These are phyloP conservation scores for Agrenia bidenticulata DNA, from an alignment of 2,888 invertebrate species.

Conservation along the genomic window DNA sequence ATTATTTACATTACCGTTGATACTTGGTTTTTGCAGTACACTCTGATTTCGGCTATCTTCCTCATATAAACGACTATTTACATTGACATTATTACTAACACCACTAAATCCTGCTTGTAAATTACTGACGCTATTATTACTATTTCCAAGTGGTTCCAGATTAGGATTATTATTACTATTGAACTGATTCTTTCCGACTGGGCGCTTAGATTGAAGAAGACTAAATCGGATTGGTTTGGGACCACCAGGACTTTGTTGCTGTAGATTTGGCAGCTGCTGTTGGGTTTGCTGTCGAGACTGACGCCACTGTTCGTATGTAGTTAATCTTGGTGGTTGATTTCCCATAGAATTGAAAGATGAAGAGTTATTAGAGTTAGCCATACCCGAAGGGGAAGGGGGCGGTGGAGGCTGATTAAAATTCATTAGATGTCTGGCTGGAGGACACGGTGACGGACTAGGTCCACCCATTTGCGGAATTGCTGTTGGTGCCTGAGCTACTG, in stretches of 20 bases:
- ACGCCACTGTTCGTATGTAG: slow-evolving; percentile 25
- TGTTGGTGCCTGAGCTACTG: slow-evolving; percentile 40
- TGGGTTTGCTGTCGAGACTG: slow-evolving; percentile 33
- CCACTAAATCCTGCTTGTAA: slow-evolving; percentile 11
- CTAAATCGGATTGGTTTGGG: slow-evolving; percentile 49
- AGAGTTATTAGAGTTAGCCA: slow-evolving; percentile 5
- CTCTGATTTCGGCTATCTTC: not conserved
- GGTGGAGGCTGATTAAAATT: slow-evolving; percentile 34
- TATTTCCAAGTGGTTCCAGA: slow-evolving; percentile 6
- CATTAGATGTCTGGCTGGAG: slow-evolving; percentile 27
- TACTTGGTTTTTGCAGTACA: not conserved
- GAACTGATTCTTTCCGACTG: slow-evolving; percentile 23
- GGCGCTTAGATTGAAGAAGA: slow-evolving; percentile 32
- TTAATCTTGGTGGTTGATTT: not conserved
- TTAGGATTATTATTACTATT: slow-evolving; percentile 17
- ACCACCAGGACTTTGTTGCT: slow-evolving; percentile 30
- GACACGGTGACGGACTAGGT: slow-evolving; percentile 5
- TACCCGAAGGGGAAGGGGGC: slow-evolving; percentile 25
- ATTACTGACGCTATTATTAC: not conserved
- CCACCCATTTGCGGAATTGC: slow-evolving; percentile 44
- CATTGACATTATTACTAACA: slow-evolving; percentile 5
- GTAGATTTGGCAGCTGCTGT: slow-evolving; percentile 28
- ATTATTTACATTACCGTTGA: not conserved
- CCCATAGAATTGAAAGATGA: not conserved
- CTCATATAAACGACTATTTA: slow-evolving; percentile 10